Percentiles rank a stretch among this genome's conserved stretches.
Conservation (phyloP, 23 tunicate species). For the Diplosoma virens region DNA sequence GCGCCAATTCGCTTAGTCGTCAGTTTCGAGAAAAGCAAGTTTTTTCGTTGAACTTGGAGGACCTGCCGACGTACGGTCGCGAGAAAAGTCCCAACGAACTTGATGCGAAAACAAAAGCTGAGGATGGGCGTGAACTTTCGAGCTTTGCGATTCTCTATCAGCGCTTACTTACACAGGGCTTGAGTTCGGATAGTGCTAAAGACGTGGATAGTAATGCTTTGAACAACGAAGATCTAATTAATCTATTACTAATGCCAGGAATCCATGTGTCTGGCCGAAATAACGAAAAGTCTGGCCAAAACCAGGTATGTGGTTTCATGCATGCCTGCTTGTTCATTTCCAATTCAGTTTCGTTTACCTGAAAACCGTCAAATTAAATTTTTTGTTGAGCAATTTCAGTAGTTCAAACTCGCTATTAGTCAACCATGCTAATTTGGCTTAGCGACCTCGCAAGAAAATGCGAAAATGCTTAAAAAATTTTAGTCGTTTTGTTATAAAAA, state of each 20-base stretch:
- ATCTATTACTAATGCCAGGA: slow-evolving; percentile 33
- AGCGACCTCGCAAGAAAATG: too few relatives aligned
- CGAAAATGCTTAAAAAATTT: too few relatives aligned
- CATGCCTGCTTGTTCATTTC: too few relatives aligned
- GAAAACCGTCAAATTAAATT: too few relatives aligned
- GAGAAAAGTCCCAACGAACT: neutral
- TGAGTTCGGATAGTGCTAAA: slow-evolving; percentile 45
- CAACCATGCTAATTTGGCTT: too few relatives aligned
- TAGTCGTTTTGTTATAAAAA: too few relatives aligned
- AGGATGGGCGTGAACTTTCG: slow-evolving; percentile 22
- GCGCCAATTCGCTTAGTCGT: slow-evolving; percentile 25
- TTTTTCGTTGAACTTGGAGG: slow-evolving; percentile 85
- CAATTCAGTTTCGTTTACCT: too few relatives aligned
- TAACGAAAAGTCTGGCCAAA: slow-evolving; percentile 12
- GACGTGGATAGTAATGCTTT: slow-evolving; percentile 21
- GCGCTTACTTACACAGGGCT: slow-evolving; percentile 25
- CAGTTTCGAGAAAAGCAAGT: slow-evolving; percentile 53
- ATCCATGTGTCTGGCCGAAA: too few relatives aligned
- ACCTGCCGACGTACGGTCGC: slow-evolving; percentile 62
- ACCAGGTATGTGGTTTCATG: slow-evolving; percentile 37
- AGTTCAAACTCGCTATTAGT: too few relatives aligned
- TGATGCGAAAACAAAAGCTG: neutral
- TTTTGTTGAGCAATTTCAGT: too few relatives aligned
- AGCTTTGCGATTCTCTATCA: slow-evolving; percentile 49
- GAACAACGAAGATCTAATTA: slow-evolving; percentile 61